Conservation (phyloP, 2,888 invertebrate species). For the Lamellibrachia columna region DNA sequence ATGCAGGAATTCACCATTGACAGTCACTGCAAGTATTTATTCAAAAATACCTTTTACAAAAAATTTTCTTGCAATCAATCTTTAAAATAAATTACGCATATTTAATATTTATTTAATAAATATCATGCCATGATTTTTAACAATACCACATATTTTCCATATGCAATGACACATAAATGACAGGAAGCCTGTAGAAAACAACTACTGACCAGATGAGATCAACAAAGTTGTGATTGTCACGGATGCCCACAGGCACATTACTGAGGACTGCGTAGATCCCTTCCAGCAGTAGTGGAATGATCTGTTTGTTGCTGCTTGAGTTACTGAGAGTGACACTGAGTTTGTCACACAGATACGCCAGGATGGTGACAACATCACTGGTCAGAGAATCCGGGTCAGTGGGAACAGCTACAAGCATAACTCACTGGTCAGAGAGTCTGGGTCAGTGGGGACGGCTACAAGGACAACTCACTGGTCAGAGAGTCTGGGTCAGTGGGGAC, state of each 20-base stretch:
- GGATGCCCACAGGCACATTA: constrained; percentile 63
- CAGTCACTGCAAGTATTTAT: not conserved
- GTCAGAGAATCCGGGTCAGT: constrained; percentile 32
- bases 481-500: too few species aligned
- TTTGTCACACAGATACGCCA: constrained; percentile 79
- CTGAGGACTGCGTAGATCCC: constrained; percentile 86
- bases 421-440: too few species aligned
- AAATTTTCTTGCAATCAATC: not conserved
- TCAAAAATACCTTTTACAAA: not conserved
- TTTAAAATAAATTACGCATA: not conserved
- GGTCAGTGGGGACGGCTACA: too few species aligned
- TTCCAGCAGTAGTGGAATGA: constrained; percentile 83
- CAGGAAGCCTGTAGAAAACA: not conserved
- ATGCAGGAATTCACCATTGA: not conserved
- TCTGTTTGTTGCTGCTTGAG: constrained; percentile 53
- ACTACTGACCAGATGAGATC: constrained; percentile 63
- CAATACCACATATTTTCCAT: not conserved
- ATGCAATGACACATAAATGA: not conserved
- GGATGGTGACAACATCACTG: constrained; percentile 77
- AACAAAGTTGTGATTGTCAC: constrained; percentile 53
- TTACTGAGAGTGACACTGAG: constrained; percentile 62
- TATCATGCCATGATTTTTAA: not conserved
- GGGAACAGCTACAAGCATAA: not conserved
- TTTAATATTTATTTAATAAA: not conserved
- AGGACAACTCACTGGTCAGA: too few species aligned